phyloP scores from a whole-genome alignment of 2,888 invertebrate genomes.

The Parelbella ahira region DNA sequence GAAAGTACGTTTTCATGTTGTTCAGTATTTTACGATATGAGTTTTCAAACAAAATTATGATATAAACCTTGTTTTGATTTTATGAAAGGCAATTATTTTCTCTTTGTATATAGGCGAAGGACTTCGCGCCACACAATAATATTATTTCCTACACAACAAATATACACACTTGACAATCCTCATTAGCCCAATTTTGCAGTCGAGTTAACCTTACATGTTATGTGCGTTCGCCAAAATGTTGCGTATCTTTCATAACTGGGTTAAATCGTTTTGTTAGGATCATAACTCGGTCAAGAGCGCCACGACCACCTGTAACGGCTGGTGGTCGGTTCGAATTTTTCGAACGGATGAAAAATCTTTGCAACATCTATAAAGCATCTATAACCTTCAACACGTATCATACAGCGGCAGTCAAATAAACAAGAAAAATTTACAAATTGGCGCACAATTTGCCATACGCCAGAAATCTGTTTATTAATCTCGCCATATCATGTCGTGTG shows the following conservation, averaged over 20 bases:
- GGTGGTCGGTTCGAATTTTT: constrained; percentile 5
- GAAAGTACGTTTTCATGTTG: too few species aligned
- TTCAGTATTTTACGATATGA: too few species aligned
- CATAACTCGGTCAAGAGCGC: constrained; percentile 65
- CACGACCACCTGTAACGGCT: constrained; percentile 28
- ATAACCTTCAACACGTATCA: constrained; percentile 8
- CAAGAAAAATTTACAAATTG: too few species aligned
- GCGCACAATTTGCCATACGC: too few species aligned
- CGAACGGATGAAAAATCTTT: background rate
- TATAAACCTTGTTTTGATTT: constrained; percentile 4
- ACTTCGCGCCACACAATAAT: constrained; percentile 30
- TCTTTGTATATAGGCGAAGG: constrained; percentile 32
- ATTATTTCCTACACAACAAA: constrained; percentile 28
- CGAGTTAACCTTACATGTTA: constrained; percentile 40
- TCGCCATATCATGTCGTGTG: constrained; percentile 2
- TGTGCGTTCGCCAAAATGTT: constrained; percentile 48
- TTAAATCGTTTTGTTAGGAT: constrained; percentile 54
- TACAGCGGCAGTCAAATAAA: too few species aligned
- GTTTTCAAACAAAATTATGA: background rate
- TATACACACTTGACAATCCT: constrained; percentile 37
- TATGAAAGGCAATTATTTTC: constrained; percentile 6
- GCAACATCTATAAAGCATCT: background rate
- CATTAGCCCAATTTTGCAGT: constrained; percentile 47
- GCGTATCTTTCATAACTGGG: constrained; percentile 62
- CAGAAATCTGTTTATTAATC: constrained; percentile 12